These are phyloP conservation scores for Gryllus longicercus DNA, from an alignment of 2,888 invertebrate genomes.

Conservation along the genomic window DNA sequence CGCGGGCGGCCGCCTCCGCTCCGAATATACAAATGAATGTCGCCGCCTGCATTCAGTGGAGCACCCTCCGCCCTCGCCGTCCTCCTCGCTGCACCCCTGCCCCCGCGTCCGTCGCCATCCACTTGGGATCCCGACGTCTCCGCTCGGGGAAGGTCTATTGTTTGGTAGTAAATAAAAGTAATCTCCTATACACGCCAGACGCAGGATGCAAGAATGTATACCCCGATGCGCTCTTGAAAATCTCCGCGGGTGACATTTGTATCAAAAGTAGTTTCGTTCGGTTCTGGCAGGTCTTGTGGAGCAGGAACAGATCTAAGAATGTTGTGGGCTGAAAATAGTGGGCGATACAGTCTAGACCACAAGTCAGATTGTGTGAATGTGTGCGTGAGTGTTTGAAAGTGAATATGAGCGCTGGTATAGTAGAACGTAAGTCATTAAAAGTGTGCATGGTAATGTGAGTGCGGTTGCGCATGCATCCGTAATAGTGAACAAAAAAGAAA, in stretches of 20 bases:
- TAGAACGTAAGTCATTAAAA: too few species aligned
- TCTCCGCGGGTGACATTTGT: not conserved
- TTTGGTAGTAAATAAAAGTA: conserved; percentile 8
- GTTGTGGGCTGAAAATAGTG: too few species aligned
- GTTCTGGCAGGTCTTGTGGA: too few species aligned
- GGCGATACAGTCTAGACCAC: not conserved
- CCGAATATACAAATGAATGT: conserved; percentile 9
- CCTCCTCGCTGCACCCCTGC: not conserved
- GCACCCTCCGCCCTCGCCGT: not conserved
- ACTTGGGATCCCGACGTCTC: not conserved
- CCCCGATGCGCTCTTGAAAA: not conserved
- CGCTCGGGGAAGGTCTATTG: not conserved
- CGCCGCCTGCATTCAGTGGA: not conserved
- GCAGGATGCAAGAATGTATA: not conserved
- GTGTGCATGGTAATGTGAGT: too few species aligned
- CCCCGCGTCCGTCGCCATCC: not conserved
- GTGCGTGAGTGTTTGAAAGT: not conserved
- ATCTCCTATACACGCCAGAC: not conserved
- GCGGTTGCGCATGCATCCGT: too few species aligned
- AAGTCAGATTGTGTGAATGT: not conserved
- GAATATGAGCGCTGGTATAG: not conserved
- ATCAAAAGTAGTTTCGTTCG: too few species aligned
- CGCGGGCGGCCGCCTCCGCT: not conserved
- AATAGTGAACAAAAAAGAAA: too few species aligned
- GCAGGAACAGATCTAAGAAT: too few species aligned